Evolutionary conservation across 2,113 vertebrate genomes (phyloP).

Genomic region (Pristiophorus japonicus): DNA sequence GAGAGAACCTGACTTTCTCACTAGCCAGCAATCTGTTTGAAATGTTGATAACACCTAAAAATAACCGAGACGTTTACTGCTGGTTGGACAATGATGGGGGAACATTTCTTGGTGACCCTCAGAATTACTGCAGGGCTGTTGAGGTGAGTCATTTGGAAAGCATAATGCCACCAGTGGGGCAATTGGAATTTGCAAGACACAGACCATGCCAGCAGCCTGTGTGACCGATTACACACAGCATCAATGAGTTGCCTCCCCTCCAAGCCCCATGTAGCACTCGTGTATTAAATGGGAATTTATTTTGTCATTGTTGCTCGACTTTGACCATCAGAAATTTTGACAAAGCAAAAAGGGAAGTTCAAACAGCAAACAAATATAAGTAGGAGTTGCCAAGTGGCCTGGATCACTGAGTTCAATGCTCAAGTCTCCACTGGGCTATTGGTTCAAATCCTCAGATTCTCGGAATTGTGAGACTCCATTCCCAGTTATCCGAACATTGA

Average conservation of each 20-base stretch:
- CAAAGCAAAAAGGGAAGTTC: not conserved
- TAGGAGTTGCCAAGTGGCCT: not conserved
- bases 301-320: not conserved
- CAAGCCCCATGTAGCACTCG: not conserved
- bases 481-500: not conserved
- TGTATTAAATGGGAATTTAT: not conserved
- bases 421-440: not conserved
- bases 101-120: not conserved
- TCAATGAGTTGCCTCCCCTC: not conserved
- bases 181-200: not conserved
- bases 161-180: not conserved
- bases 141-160: not conserved
- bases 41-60: not conserved
- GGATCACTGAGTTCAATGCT: not conserved
- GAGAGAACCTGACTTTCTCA: not conserved
- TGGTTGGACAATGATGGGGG: not conserved
- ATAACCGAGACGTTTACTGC: not conserved
- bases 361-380: not conserved
- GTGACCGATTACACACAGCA: not conserved
- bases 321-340: not conserved
- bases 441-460: not conserved
- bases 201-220: not conserved
- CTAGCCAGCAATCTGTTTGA: not conserved
- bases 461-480: not conserved
- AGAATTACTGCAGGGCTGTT: not conserved